Conservation (phyloP, 2,888 invertebrate genomes). For the Agriotes lineatus region DNA sequence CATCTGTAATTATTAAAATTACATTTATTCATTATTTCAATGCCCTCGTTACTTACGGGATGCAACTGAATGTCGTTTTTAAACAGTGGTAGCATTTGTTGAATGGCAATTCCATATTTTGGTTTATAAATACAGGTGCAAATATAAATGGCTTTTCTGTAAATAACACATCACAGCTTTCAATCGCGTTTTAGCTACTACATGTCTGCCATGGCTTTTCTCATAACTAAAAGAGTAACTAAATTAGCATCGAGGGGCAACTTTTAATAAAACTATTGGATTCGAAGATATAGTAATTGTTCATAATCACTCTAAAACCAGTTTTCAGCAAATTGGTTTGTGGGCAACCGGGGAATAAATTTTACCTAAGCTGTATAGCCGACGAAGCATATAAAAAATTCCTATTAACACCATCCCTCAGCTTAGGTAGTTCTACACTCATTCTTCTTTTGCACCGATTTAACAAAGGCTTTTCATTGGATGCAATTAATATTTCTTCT, state of each 20-base stretch:
- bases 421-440: constrained; percentile 62
- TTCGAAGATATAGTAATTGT: too few species aligned
- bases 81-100: constrained; percentile 81
- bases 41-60: constrained; percentile 38
- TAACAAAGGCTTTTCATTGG: background rate
- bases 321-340: too few species aligned
- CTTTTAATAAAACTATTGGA: background rate
- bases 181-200: constrained; percentile 72
- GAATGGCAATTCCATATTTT: constrained; percentile 66
- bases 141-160: constrained; percentile 86
- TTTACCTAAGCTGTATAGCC: constrained; percentile 67
- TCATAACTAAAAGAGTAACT: constrained; percentile 66
- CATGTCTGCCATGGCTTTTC: constrained; percentile 74
- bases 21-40: background rate
- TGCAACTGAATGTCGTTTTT: constrained; percentile 8
- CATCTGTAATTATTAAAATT: constrained; percentile 75
- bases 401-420: constrained; percentile 67
- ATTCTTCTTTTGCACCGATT: background rate
- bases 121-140: constrained; percentile 72
- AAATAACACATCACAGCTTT: constrained; percentile 78
- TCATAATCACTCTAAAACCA: too few species aligned
- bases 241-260: too few species aligned
- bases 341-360: too few species aligned
- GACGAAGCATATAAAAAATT: constrained; percentile 70
- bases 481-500: background rate